Evolutionary conservation across 2,797 vertebrate species (phyloP).

Genomic region (Sebastes umbrosus): DNA sequence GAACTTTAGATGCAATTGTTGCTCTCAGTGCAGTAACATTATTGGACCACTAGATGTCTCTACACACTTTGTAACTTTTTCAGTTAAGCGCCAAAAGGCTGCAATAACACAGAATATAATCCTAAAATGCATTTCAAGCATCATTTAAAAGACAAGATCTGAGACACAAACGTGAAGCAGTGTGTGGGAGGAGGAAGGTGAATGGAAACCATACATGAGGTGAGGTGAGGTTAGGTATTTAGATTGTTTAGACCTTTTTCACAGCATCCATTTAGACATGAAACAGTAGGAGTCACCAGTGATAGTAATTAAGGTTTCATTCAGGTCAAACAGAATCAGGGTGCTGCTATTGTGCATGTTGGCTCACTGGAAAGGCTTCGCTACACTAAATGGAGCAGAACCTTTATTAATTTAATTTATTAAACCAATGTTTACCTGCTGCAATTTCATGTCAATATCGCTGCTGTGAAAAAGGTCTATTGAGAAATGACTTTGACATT

Average conservation of each 20-base stretch:
- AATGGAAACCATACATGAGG: background rate
- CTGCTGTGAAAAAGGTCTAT: background rate
- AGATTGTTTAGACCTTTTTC: too few species aligned
- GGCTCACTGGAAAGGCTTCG: background rate
- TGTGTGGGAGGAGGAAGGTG: background rate
- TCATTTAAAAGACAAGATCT: background rate
- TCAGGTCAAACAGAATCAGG: background rate
- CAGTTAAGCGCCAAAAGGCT: background rate
- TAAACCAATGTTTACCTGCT: background rate
- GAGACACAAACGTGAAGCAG: background rate
- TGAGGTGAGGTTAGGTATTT: background rate
- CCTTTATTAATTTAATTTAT: background rate
- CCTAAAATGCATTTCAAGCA: background rate
- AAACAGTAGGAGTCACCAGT: background rate
- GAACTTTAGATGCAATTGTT: background rate
- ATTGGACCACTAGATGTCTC: slow-evolving; percentile 57
- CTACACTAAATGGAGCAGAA: background rate
- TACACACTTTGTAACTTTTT: background rate
- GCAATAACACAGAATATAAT: background rate
- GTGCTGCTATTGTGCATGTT: background rate
- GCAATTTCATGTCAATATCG: background rate
- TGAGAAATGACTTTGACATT: background rate
- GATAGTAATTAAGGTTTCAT: background rate
- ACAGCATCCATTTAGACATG: background rate
- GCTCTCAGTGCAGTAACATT: slow-evolving; percentile 1